These are phyloP conservation scores for Synergus gifuensis DNA, from an alignment of 2,888 invertebrate species.

Conservation along the genomic window DNA sequence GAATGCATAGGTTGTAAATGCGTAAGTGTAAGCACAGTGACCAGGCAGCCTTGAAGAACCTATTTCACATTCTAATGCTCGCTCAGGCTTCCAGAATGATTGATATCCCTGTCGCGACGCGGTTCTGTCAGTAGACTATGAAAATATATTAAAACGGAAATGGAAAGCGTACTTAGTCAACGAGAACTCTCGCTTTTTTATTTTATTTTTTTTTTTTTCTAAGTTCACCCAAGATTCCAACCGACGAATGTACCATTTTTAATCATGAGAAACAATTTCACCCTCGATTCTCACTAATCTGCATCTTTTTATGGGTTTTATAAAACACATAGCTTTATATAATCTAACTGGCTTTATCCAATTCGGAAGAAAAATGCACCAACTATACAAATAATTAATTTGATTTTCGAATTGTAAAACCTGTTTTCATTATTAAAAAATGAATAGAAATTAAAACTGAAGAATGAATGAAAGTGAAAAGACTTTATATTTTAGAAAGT, in stretches of 20 bases:
- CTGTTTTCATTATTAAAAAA: too few species aligned
- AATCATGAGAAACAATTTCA: constrained; percentile 2
- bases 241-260: constrained; percentile 18
- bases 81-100: constrained; percentile 56
- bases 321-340: too few species aligned
- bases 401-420: too few species aligned
- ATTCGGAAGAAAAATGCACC: too few species aligned
- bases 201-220: background rate
- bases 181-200: constrained; percentile 48
- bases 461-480: background rate
- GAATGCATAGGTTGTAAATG: constrained; percentile 16
- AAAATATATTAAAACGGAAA: constrained; percentile 55
- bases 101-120: constrained; percentile 56
- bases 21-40: constrained; percentile 55
- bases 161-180: constrained; percentile 54
- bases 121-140: constrained; percentile 49
- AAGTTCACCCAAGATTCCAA: background rate
- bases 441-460: too few species aligned
- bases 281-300: too few species aligned
- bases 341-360: too few species aligned
- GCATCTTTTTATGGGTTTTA: too few species aligned
- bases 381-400: too few species aligned
- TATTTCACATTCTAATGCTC: constrained; percentile 67
- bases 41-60: constrained; percentile 65
- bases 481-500: background rate